phyloP scores from a whole-genome alignment of 1,140 invertebrate species.

The Drosophila obscura region DNA sequence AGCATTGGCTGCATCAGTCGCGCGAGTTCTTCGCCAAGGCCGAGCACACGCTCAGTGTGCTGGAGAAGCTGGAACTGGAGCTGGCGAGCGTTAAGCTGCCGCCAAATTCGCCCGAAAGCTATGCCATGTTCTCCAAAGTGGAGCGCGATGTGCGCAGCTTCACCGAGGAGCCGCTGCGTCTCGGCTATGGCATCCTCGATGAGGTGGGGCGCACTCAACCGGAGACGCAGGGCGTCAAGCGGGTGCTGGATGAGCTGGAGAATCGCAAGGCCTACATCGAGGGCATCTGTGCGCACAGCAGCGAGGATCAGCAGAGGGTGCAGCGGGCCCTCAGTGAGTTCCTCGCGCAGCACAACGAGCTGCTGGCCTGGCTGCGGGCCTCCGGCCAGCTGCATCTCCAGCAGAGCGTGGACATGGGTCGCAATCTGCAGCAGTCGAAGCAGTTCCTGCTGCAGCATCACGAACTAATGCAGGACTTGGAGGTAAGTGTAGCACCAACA shows the following conservation, averaged over 20 bases:
- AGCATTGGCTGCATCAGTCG: constrained; percentile 88
- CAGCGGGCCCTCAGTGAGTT: constrained; percentile 88
- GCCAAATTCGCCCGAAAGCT: constrained; percentile 87
- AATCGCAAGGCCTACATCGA: constrained; percentile 88
- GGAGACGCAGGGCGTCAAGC: constrained; percentile 88
- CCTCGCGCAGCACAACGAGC: constrained; percentile 88
- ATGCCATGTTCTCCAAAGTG: constrained; percentile 88
- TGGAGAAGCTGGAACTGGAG: constrained; percentile 92
- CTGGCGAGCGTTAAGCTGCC: constrained; percentile 88
- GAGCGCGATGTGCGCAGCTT: constrained; percentile 86
- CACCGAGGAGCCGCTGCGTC: constrained; percentile 86
- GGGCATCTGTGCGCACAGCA: constrained; percentile 88
- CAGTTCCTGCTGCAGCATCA: constrained; percentile 91
- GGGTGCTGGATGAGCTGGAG: constrained; percentile 90
- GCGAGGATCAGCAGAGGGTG: constrained; percentile 89
- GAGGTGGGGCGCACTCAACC: constrained; percentile 87
- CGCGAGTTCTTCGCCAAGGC: constrained; percentile 90
- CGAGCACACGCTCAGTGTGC: constrained; percentile 89
- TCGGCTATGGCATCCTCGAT: constrained; percentile 90
- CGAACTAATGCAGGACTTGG: constrained; percentile 89
- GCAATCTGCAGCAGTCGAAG: constrained; percentile 87
- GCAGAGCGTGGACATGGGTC: constrained; percentile 91
- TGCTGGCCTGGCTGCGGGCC: constrained; percentile 88
- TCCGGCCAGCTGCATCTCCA: constrained; percentile 90
- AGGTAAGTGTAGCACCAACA: constrained; percentile 84